Conservation (phyloP, 1,140 invertebrate species). For the Vollenhovia emeryi region DNA sequence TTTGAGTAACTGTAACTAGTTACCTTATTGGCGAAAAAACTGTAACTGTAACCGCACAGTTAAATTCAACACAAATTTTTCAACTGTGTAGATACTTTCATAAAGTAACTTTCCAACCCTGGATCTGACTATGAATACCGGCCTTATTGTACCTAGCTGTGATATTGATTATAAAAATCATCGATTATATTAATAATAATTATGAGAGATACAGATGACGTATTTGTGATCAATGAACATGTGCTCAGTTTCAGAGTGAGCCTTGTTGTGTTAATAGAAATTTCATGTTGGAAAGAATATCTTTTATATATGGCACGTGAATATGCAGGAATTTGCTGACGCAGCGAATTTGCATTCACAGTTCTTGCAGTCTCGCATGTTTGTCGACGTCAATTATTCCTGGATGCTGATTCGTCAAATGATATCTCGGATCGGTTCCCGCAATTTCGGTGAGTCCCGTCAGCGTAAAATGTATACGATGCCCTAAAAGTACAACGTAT, state of each 20-base stretch:
- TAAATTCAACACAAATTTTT: too few relatives aligned
- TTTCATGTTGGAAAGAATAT: background rate
- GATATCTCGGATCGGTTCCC: background rate
- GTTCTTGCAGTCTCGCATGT: background rate
- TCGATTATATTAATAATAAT: background rate
- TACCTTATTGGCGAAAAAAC: too few relatives aligned
- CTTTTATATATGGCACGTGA: background rate
- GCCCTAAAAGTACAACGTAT: background rate
- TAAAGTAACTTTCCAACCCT: too few relatives aligned
- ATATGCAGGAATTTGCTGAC: background rate
- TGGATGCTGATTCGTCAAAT: background rate
- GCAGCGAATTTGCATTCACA: background rate
- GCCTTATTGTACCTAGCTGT: background rate
- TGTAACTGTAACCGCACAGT: too few relatives aligned
- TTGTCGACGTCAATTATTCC: background rate
- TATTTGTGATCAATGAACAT: background rate
- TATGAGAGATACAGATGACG: background rate
- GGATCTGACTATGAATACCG: too few relatives aligned
- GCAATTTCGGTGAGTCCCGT: background rate
- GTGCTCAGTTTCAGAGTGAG: background rate
- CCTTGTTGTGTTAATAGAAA: background rate
- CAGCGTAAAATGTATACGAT: constrained; percentile 19
- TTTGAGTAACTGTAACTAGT: too few relatives aligned
- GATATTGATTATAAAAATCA: background rate
- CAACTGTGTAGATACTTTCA: too few relatives aligned